phyloP scores from a whole-genome alignment of 2,888 invertebrate species.

The Brachylomia viminalis region DNA sequence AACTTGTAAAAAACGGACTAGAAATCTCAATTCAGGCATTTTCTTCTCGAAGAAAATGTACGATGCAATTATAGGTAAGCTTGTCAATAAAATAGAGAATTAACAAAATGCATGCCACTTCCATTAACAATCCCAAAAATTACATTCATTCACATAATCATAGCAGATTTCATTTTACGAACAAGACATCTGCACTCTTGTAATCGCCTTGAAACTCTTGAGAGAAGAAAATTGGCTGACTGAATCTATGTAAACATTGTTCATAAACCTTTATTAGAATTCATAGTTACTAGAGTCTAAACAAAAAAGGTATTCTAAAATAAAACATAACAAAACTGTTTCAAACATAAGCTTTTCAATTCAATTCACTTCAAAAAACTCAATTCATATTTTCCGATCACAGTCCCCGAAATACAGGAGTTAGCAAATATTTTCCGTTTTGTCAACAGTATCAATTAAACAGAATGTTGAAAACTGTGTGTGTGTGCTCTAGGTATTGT shows the following conservation, averaged over 20 bases:
- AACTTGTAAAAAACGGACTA: too few relatives aligned
- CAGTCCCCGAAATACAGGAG: slow-evolving; percentile 1
- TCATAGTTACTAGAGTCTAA: not conserved
- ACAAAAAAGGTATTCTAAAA: not conserved
- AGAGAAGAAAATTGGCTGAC: not conserved
- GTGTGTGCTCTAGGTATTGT: not conserved
- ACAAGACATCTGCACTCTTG: not conserved
- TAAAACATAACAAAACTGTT: not conserved
- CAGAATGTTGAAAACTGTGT: not conserved
- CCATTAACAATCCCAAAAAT: not conserved
- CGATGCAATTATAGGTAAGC: too few relatives aligned
- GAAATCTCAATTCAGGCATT: not conserved
- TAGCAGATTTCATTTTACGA: not conserved
- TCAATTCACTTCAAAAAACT: not conserved
- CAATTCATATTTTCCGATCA: not conserved
- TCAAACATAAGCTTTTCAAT: not conserved
- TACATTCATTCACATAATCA: too few relatives aligned
- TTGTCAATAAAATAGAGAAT: too few relatives aligned
- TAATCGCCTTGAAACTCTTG: not conserved
- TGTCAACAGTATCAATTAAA: not conserved
- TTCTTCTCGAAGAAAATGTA: not conserved
- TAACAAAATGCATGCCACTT: not conserved
- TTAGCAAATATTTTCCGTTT: slow-evolving; percentile 1
- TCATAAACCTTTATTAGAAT: not conserved
- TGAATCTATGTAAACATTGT: not conserved